These are phyloP conservation scores for Xiphias gladius DNA, from an alignment of 2,113 vertebrate genomes.

Conservation along the genomic window DNA sequence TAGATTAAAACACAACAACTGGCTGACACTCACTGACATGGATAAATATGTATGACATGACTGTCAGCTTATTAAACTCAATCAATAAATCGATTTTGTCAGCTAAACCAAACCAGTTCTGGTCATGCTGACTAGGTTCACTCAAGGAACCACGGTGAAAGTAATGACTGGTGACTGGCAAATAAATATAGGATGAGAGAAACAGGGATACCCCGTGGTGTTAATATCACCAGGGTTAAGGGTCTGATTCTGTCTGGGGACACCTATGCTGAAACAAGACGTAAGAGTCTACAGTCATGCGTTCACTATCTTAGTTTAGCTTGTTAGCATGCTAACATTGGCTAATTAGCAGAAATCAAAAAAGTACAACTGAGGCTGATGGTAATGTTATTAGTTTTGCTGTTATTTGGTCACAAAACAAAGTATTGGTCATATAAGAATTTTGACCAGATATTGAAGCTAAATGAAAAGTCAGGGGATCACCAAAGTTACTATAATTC, in stretches of 20 bases:
- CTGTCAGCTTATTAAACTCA: not conserved
- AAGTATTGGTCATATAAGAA: not conserved
- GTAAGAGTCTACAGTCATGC: no score
- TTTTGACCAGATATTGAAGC: not conserved
- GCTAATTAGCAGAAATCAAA: not conserved
- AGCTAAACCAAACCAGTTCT: not conserved
- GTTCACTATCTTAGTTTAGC: no score
- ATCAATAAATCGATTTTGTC: not conserved
- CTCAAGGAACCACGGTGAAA: not conserved
- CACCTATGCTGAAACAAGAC: no score
- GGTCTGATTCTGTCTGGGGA: not conserved
- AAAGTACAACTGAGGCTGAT: no score
- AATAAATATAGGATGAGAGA: not conserved
- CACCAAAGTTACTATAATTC: not conserved
- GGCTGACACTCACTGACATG: not conserved
- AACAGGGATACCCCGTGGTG: not conserved
- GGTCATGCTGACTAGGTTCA: not conserved
- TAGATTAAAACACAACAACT: constrained; percentile 2
- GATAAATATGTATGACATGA: not conserved
- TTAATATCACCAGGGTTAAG: not conserved
- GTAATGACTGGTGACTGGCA: not conserved
- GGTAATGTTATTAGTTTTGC: no score
- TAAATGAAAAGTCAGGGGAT: not conserved
- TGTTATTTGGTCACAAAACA: not conserved
- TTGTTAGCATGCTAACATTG: not conserved